Evolutionary conservation across 2,113 vertebrate genomes (phyloP), one percentile per base, ranked within the genome.

Genomic region (Danio rerio): DNA sequence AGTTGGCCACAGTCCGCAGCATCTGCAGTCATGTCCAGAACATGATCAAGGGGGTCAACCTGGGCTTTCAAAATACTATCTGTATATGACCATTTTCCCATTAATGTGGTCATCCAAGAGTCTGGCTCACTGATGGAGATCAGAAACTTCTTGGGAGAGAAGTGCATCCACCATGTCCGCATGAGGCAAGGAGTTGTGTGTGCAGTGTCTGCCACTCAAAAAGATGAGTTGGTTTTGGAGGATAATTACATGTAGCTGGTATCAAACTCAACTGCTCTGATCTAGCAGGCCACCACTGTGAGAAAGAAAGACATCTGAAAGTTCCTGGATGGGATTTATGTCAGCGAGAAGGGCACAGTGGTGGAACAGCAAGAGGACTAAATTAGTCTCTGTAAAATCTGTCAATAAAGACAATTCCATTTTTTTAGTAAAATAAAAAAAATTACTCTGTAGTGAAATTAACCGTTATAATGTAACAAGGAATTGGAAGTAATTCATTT

Each of bases 51-150:
- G 98, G 98, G 0, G 98, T 99, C 52, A 99, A 97, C 0, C 84
- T 98, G 96, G 98, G 98, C 98, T 53, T 99, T 99, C 92, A 99
- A 98, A 93, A 99, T 99, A 98, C 94, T 97, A 40, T 99, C 98
- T 0, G 98, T 99, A 85, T 99, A 99, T 0, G 98, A 98, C 91
- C 98, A 99, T 91, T 99, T 99, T 91, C 98, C 98, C 52, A 99
- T 99, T 91, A 99, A 99, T 0, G 97, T 99, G 0, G 97, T 99
- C 43, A 96, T 99, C 5, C 97, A 99, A 90, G 98, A 99, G 73
- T 93, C 0, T 0, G 98, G 98, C 16, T 89, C 94, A 0, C 89
- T 99, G n/a, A 98, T 99, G 84, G 98, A 99, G 93, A 99, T 99
- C 91, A 94, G 97, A 3, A 99, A 99, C 92, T 99, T 99, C 90